phyloP scores from a whole-genome alignment of 2,797 vertebrate species.

The Darevskia mixta region DNA sequence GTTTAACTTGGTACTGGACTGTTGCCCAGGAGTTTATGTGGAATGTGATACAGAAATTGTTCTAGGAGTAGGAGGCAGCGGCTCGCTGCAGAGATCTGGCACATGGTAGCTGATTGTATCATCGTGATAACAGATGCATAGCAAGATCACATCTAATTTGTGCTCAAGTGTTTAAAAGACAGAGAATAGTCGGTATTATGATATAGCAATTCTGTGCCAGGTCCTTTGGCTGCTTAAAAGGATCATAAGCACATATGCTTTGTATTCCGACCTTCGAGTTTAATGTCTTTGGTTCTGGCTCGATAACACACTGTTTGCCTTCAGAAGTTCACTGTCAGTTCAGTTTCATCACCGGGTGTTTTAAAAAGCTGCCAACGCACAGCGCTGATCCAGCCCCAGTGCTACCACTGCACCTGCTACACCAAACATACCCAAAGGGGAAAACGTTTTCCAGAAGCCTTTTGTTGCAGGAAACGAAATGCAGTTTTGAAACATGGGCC shows the following conservation, averaged over 20 bases:
- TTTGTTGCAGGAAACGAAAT: conserved; percentile 1
- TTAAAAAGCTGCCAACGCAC: background rate
- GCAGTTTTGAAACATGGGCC: background rate
- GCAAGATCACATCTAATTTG: background rate
- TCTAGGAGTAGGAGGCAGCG: background rate
- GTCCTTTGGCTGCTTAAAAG: conserved; percentile 3
- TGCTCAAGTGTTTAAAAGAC: conserved; percentile 16
- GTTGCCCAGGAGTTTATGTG: background rate
- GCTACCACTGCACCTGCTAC: background rate
- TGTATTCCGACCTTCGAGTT: background rate
- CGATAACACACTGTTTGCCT: background rate
- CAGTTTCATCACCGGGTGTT: background rate
- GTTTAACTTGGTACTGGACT: background rate
- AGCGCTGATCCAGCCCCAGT: background rate
- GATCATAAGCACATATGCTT: background rate
- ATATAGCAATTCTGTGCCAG: background rate
- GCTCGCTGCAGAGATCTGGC: background rate
- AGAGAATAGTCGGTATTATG: background rate
- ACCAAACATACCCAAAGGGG: background rate
- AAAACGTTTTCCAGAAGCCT: background rate
- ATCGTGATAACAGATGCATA: background rate
- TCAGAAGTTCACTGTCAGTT: background rate
- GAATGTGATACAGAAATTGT: background rate
- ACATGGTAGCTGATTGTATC: background rate
- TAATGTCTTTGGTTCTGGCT: background rate